Percentiles rank a stretch among this genome's conserved stretches.
phyloP scores from a whole-genome alignment of 2,113 vertebrate species.

The Riparia riparia region DNA sequence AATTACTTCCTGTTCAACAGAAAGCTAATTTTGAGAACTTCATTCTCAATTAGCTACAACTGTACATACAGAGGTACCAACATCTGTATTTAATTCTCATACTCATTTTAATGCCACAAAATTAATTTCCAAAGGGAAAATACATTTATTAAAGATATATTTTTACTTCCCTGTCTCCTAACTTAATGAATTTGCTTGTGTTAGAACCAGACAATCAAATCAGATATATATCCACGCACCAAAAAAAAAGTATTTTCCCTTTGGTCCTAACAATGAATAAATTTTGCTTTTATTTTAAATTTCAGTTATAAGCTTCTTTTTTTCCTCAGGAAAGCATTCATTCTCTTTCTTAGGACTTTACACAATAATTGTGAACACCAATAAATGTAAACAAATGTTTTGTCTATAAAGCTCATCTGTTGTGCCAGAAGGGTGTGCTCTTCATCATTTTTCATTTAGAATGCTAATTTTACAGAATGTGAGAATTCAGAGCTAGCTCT shows the following conservation, averaged over 20 bases:
- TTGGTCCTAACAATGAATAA: background rate
- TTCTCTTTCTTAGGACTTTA: background rate
- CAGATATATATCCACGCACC: background rate
- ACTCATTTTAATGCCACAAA: background rate
- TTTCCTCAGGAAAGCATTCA: background rate
- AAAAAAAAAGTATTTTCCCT: background rate
- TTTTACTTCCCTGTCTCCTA: background rate
- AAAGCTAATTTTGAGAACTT: slow-evolving; percentile 4
- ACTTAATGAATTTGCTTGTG: background rate
- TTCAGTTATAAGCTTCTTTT: background rate
- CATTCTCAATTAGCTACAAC: background rate
- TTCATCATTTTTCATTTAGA: slow-evolving; percentile 20
- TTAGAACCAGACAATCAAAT: background rate
- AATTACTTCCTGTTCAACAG: background rate
- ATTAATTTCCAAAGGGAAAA: background rate
- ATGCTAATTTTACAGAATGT: background rate
- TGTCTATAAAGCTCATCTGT: slow-evolving; percentile 2
- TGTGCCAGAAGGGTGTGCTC: slow-evolving; percentile 17
- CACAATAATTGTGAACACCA: background rate
- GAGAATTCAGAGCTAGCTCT: background rate
- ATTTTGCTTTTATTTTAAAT: background rate
- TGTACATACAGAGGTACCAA: background rate
- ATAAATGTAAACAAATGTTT: background rate
- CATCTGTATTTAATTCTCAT: background rate
- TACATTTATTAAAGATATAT: slow-evolving; percentile 2